A percentile compares a stretch with the other conserved stretches of the same genome.
These are phyloP conservation scores for Harpalus rufipes DNA, from an alignment of 2,888 invertebrate genomes.

Conservation along the genomic window DNA sequence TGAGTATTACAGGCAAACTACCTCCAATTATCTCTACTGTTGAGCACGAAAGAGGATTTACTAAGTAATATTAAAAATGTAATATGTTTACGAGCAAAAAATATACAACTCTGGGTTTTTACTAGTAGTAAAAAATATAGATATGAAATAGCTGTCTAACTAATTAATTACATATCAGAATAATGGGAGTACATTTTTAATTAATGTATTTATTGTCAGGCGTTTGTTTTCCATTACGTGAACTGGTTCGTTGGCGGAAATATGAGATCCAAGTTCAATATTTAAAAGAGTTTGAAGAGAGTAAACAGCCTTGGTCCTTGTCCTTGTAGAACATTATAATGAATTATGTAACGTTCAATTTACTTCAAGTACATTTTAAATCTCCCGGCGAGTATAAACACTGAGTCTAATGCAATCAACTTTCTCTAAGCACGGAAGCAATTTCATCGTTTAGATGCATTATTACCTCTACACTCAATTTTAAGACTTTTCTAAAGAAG, in stretches of 20 bases:
- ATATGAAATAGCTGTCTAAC: neutral
- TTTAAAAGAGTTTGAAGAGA: slow-evolving; percentile 20
- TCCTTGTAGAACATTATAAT: slow-evolving; percentile 35
- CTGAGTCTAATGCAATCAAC: slow-evolving; percentile 41
- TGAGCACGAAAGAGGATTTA: neutral
- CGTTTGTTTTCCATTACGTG: neutral
- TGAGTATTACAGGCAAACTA: slow-evolving; percentile 17
- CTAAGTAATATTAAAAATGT: slow-evolving; percentile 7
- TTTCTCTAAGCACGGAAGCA: neutral
- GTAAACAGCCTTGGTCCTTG: slow-evolving; percentile 17
- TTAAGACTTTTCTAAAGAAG: neutral
- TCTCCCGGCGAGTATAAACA: slow-evolving; percentile 35
- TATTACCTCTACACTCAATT: neutral
- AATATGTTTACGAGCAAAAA: neutral
- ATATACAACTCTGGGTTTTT: neutral
- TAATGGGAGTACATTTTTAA: neutral
- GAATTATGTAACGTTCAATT: slow-evolving; percentile 47
- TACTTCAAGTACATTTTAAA: slow-evolving; percentile 43
- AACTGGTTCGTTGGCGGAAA: neutral
- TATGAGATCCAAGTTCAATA: slow-evolving; percentile 17
- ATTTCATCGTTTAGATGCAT: slow-evolving; percentile 14
- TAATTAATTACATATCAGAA: neutral
- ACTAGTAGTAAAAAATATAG: neutral
- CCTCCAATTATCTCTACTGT: neutral
- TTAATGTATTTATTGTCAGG: neutral